Evolutionary conservation across 2,113 vertebrate species (phyloP), one percentile per base, ranked within the genome.

Genomic region (Phalacrocorax brasilianus): DNA sequence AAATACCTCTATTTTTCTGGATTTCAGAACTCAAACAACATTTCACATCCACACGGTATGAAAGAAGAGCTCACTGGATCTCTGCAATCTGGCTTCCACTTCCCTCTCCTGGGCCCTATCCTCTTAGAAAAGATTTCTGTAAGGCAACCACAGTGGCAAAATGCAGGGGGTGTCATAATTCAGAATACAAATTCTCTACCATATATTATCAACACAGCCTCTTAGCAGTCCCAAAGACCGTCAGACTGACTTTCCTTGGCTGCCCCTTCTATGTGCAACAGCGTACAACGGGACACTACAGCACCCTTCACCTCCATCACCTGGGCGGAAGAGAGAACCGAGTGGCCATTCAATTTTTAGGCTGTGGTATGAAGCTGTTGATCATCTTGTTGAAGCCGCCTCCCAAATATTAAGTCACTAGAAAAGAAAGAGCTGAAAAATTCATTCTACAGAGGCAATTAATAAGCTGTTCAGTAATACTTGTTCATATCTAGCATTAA

Each of bases 1-100:
- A 74, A 77, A 95, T 50, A 52, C 42, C 82, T 71, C 21, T 38
- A 8, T 89, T 91, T 89, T 79, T 91, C 3, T 1, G 79, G 50
- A 89, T 91, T 80, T 95, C 65, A 91, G 84, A 95, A 71, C 65
- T 91, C 59, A 84, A 35, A 80, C 91, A 80, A 71, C 61, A 83
- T 86, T 90, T 93, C 76, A 72, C 63, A 63, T 80, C 76, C 71
- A 81, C 32, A 28, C 52, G 42, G 65, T 56, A 85, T 87, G 91
- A 95, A 89, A 92, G 73, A 42, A 79, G 53, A 92, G 63, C 75
- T 88, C 21, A 0, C 53, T 55, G 44, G 78, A 84, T 75, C 75
- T 74, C 73, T 95, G 65, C 26, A 78, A 35, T 59, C 50, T 2
- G 1, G 50, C 24, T 88, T 53, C 19, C 79, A 80, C 72, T 86